Base-by-base conservation (phyloP, 2,888 invertebrate genomes). In the Tineola bisselliella region DNA sequence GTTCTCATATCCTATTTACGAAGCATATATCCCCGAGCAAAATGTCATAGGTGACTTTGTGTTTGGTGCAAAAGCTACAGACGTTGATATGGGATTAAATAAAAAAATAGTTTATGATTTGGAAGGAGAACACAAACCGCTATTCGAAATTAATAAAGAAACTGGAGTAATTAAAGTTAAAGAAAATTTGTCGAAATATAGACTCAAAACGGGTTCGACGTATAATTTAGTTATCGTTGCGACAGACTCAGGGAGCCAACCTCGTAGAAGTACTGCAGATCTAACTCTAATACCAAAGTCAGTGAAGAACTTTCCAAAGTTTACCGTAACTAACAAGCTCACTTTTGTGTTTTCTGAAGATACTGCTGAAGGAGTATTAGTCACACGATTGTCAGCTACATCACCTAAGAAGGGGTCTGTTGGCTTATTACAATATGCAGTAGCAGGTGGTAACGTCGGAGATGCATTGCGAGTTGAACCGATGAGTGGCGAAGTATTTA, bases 371-470 rank as follows among this genome's bases (percentile, higher is more conserved):
- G 94, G 93, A 0, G 91, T 91, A 69, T 79, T 92, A 6, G 92
- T 97, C 10, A 93, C 94, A 0, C 92, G 91, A 68, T 82, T 96
- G 60, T 89, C 90, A 61, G 96, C 96, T 0, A 89, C 89, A 4
- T 94, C 95, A 0, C 94, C 95, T 0, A 95, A 96, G 74, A 90
- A 90, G 64, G 94, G 93, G 0, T 81, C 91, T 0, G 86, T 89
- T 5, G 92, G 92, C 10, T 89, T 90, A 66, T 84, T 96, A 62
- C 88, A 90, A 63, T 98, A 94, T 72, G 91, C 92, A 30, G 94
- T 98, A 64, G 97, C 96, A 10, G 98, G 97, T n/a, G 98, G 98
- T 4, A 98, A 97, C 75, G 90, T 95, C 2, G 95, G 94, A 0
- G 93, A 95, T 69, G 94, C 95, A n/a, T 88, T 96, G 48, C 89